A percentile compares a stretch with the other conserved stretches of the same genome.
These are phyloP conservation scores for Channa maculata DNA, from an alignment of 2,113 vertebrate species.

Conservation along the genomic window DNA sequence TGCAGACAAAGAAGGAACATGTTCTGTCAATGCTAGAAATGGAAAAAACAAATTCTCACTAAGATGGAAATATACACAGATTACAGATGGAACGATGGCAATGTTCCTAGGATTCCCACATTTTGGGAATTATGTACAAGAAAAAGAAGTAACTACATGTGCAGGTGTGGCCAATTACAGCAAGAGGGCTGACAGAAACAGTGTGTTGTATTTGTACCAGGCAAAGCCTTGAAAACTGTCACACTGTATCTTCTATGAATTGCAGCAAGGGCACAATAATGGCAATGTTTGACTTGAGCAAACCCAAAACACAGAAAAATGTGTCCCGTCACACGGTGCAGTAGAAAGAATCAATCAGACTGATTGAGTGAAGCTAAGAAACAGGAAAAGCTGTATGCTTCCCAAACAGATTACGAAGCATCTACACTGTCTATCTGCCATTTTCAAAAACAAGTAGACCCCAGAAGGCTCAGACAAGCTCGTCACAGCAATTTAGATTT, in stretches of 20 bases:
- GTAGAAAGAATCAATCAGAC: too few relatives aligned
- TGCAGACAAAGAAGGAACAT: background rate
- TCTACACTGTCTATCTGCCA: slow-evolving; percentile 11
- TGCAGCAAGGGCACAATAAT: background rate
- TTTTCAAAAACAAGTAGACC: background rate
- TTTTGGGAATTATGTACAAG: background rate
- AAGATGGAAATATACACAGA: background rate
- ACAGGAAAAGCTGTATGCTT: slow-evolving; percentile 25
- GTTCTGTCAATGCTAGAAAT: slow-evolving; percentile 6
- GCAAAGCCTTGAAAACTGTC: background rate
- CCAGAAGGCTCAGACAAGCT: background rate
- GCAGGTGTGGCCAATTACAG: background rate
- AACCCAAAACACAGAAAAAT: background rate
- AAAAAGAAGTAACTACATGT: background rate
- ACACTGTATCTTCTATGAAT: slow-evolving; percentile 1
- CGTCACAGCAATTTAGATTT: background rate
- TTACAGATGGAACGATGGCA: slow-evolving; percentile 28
- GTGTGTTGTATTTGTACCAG: background rate
- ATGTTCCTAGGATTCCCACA: slow-evolving; percentile 21
- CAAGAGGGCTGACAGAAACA: background rate
- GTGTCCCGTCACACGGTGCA: too few relatives aligned
- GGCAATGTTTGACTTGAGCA: slow-evolving; percentile 13
- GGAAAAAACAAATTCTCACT: background rate
- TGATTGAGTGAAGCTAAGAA: too few relatives aligned
- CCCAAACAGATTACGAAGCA: slow-evolving; percentile 37